These are phyloP conservation scores for Gryllus longicercus DNA, from an alignment of 2,888 invertebrate genomes.

Conservation along the genomic window DNA sequence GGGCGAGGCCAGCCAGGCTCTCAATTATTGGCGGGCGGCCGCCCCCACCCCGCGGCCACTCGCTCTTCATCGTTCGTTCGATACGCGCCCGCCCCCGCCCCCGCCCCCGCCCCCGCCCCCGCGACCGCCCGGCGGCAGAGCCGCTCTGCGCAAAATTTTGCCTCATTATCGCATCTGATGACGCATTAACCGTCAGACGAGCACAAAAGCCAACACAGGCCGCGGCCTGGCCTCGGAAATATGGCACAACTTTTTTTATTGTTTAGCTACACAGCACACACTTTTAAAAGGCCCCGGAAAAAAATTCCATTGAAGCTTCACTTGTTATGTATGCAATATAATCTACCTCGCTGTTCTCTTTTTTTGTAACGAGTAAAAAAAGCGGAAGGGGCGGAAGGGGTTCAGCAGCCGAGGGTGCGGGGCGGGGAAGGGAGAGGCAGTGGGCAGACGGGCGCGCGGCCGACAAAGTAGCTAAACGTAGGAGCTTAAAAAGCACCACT, in stretches of 20 bases:
- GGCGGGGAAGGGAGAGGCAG: background rate
- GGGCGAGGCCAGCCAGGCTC: background rate
- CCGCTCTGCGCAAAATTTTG: slow-evolving; percentile 21
- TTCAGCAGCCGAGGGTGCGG: background rate
- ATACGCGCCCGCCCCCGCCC: slow-evolving; percentile 4
- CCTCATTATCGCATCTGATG: slow-evolving; percentile 33
- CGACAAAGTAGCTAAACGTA: slow-evolving; percentile 34
- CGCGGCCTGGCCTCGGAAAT: background rate
- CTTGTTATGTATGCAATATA: slow-evolving; percentile 32
- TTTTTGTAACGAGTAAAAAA: slow-evolving; percentile 3
- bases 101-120: background rate
- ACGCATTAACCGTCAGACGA: slow-evolving; percentile 30
- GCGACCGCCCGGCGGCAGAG: background rate
- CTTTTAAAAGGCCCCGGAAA: slow-evolving; percentile 23
- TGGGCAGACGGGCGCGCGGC: background rate
- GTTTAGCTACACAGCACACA: slow-evolving; percentile 24
- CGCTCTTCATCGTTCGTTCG: slow-evolving; percentile 11
- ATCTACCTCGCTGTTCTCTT: slow-evolving; percentile 25
- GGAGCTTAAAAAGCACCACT: slow-evolving; percentile 33
- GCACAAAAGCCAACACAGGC: slow-evolving; percentile 4
- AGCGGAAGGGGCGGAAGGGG: background rate
- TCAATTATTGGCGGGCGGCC: background rate
- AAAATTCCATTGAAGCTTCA: slow-evolving; percentile 32
- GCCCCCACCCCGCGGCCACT: background rate
- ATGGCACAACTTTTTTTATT: slow-evolving; percentile 22